These are phyloP conservation scores for Rhagium mordax DNA, from an alignment of 2,888 invertebrate genomes.

Conservation along the genomic window DNA sequence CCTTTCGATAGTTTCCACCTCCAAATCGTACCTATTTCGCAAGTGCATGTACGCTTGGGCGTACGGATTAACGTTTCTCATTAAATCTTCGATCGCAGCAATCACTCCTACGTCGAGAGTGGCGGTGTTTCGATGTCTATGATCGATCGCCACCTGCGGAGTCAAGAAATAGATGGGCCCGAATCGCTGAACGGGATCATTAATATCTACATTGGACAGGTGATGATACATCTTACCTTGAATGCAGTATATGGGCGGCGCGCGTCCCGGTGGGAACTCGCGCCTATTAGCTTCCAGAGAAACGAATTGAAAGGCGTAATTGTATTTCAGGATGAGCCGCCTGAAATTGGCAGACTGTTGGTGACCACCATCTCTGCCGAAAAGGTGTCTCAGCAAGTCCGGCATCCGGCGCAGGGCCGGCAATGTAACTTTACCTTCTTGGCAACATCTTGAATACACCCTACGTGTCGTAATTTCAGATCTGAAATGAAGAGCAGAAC, in stretches of 20 bases:
- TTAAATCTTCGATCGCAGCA: neutral
- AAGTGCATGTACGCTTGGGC: conserved; percentile 9
- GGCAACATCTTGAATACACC: neutral
- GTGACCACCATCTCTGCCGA: neutral
- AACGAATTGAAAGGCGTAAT: conserved; percentile 11
- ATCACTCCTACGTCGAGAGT: neutral
- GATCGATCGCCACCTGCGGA: neutral
- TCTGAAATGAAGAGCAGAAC: neutral
- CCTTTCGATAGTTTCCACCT: neutral
- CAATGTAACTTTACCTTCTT: neutral
- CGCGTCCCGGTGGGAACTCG: neutral
- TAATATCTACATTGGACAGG: neutral
- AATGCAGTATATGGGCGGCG: neutral
- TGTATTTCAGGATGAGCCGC: neutral
- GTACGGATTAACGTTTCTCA: neutral
- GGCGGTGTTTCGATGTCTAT: neutral
- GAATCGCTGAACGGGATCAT: neutral
- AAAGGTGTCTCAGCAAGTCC: neutral
- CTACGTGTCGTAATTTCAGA: neutral
- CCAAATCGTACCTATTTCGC: neutral
- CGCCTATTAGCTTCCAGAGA: neutral
- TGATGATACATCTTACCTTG: conserved; percentile 6
- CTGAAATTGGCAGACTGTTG: neutral
- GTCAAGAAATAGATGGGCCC: conserved; percentile 2
- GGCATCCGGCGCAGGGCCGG: neutral